These are phyloP conservation scores for Patiria miniata DNA, from an alignment of 35 echinoderm and acorn worm species.

Conservation along the genomic window DNA sequence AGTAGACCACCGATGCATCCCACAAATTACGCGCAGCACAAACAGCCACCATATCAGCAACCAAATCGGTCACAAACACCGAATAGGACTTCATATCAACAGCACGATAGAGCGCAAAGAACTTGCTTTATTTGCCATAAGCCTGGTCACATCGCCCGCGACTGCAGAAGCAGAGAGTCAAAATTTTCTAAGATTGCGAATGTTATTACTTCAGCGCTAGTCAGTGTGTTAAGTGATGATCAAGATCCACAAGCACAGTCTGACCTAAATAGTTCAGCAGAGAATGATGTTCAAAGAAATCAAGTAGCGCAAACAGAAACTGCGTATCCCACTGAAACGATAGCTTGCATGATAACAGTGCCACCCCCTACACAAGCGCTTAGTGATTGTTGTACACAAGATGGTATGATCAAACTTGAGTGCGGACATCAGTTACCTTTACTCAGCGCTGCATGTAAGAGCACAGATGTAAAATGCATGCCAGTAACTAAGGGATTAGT, in stretches of 20 bases:
- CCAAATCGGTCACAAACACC: neutral
- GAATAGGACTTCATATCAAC: neutral
- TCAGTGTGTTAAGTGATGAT: neutral
- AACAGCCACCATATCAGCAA: neutral
- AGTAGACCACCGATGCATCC: no score
- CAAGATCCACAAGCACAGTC: neutral
- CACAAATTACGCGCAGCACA: neutral
- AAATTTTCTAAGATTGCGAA: neutral
- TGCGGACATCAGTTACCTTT: constrained; percentile 38
- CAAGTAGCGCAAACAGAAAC: neutral
- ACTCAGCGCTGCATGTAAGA: constrained; percentile 25
- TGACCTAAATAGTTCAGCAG: neutral
- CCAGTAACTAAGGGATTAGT: constrained; percentile 2
- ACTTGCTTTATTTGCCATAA: constrained; percentile 58
- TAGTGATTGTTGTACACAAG: neutral
- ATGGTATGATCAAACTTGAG: constrained; percentile 1
- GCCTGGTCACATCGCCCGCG: constrained; percentile 35
- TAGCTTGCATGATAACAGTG: neutral
- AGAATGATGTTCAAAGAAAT: neutral
- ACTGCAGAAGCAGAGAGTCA: constrained; percentile 2
- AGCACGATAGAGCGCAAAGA: neutral
- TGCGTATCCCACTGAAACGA: neutral
- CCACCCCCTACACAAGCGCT: neutral
- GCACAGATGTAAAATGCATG: neutral
- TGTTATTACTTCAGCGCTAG: neutral